Evolutionary conservation across 2,797 vertebrate species (phyloP), one percentile per base, ranked within the genome.

Genomic region (Alca torda): DNA sequence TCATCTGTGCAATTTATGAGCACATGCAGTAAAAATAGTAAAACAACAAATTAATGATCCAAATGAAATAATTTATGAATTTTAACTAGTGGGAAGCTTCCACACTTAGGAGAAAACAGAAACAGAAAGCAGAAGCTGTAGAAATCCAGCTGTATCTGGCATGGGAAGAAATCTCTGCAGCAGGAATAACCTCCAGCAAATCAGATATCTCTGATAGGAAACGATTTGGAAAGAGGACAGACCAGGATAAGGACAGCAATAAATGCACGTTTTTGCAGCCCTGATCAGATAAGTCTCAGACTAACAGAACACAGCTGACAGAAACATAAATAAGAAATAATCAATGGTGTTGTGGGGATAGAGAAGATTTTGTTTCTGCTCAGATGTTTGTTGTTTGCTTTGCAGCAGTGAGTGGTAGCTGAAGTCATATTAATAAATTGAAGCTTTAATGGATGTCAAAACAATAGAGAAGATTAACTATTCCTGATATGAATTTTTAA

Each of bases 281-380:
- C 25, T 33, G 39, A 92, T 93, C 90, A 92, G 89, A 91, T 91
- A 92, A 93, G n/a, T 28, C 46, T 93, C 51, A 84, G 59, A 70
- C 41, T 89, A 94, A 76, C 23, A 90, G 63, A 87, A 72, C 63
- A 10, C 25, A 94, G 16, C 10, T 84, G 85, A 45, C 74, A 89
- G 82, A 45, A 95, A 82, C 65, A 93, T 91, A 93, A 93, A 92
- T 89, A 95, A 93, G 59, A 90, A 91, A 80, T 74, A 90, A 87
- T 79, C 84, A 48, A 4, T 77, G 67, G 8, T 46, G 7, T 3
- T 72, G n/a, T 13, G 60, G 15, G 13, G 45, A 23, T n/a, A 90
- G 51, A 82, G 31, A n/a, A 90, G 31, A 63, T 87, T 87, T 76
- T 72, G 39, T 13, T 76, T 83, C 57, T 88, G 13, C 46, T 90